Percentiles rank a stretch among this genome's conserved stretches.
Conservation (phyloP, 2,888 invertebrate species). For the Choreutis nemorana region DNA sequence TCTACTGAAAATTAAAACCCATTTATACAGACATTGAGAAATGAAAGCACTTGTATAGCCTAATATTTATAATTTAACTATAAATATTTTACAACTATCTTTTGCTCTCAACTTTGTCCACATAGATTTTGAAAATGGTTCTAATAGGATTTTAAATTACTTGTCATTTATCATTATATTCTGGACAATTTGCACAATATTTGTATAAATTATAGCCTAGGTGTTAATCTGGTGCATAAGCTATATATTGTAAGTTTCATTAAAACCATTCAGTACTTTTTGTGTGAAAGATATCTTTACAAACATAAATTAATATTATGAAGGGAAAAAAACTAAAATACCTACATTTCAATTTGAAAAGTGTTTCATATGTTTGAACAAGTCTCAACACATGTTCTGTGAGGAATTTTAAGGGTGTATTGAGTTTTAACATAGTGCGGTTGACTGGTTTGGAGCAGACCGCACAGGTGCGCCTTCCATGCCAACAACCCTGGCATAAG, state of each 20-base stretch:
- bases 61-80: too few species aligned
- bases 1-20: constrained; percentile 32
- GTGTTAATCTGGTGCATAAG: too few species aligned
- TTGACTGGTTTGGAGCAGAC: constrained; percentile 27
- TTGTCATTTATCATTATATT: too few species aligned
- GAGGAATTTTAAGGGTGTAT: constrained; percentile 27
- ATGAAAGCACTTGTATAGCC: not conserved
- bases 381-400: constrained; percentile 30
- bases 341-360: constrained; percentile 17
- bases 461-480: constrained; percentile 28
- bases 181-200: too few species aligned
- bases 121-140: too few species aligned
- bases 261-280: too few species aligned
- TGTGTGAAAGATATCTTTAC: too few species aligned
- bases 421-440: constrained; percentile 26
- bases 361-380: constrained; percentile 30
- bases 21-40: constrained; percentile 1
- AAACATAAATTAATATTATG: constrained; percentile 1
- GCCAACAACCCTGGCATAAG: constrained; percentile 45
- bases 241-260: too few species aligned
- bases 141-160: too few species aligned
- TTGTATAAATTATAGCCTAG: too few species aligned
- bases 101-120: too few species aligned
- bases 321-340: constrained; percentile 3
- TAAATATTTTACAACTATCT: too few species aligned